Evolutionary conservation across 2,113 vertebrate genomes (phyloP).

Genomic region (Lampris incognitus): DNA sequence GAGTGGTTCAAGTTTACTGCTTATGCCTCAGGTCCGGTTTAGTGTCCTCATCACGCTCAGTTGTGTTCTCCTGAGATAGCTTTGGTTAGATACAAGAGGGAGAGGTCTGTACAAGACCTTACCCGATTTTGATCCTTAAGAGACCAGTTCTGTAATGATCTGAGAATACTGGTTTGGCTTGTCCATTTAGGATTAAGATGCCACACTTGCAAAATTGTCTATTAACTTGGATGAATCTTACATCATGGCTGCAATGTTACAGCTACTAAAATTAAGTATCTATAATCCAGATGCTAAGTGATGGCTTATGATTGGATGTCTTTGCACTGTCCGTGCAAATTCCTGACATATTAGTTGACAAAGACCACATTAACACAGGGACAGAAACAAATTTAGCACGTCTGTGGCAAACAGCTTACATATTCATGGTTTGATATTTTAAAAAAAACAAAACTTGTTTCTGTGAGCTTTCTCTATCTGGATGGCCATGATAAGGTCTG

Average conservation of each 20-base stretch:
- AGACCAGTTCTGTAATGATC: background rate
- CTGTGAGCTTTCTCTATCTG: background rate
- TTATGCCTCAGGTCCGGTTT: background rate
- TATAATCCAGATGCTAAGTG: background rate
- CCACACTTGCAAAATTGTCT: too few relatives aligned
- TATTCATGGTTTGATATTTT: too few relatives aligned
- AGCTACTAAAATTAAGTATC: slow-evolving; percentile 3
- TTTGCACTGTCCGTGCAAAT: too few relatives aligned
- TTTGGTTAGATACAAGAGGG: background rate
- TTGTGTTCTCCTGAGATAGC: background rate
- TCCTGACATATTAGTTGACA: background rate
- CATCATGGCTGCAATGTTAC: background rate
- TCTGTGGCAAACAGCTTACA: background rate
- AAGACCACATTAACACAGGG: background rate
- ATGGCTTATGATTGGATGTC: background rate
- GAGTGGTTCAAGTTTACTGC: background rate
- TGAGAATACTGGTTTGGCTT: background rate
- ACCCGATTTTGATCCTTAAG: too few relatives aligned
- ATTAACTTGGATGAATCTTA: background rate
- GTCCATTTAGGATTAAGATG: too few relatives aligned
- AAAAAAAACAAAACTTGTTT: background rate
- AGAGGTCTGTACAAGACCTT: background rate
- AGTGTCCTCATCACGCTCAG: slow-evolving; percentile 4
- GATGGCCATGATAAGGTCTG: background rate
- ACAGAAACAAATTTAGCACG: background rate